These are phyloP conservation scores for Pampusana beccarii DNA, from an alignment of 2,113 vertebrate species.

Conservation along the genomic window DNA sequence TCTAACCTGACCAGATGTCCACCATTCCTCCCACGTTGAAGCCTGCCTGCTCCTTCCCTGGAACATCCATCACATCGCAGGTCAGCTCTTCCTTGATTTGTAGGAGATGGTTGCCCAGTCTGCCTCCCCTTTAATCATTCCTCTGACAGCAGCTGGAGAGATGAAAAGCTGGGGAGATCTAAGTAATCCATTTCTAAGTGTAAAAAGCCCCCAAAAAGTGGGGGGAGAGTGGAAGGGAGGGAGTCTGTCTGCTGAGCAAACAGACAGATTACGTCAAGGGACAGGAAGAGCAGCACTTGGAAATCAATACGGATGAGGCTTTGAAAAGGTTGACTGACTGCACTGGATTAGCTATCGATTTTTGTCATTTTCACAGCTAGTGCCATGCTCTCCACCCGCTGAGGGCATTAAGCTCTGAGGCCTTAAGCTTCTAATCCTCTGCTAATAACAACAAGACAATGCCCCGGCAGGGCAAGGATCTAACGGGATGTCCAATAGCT, in stretches of 20 bases:
- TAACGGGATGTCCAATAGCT: slow-evolving; percentile 9
- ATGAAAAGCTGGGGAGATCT: slow-evolving; percentile 50
- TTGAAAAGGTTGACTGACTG: slow-evolving; percentile 80
- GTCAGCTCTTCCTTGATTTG: slow-evolving; percentile 33
- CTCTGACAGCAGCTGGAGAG: slow-evolving; percentile 3
- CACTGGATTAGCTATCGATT: slow-evolving; percentile 82
- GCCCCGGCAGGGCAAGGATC: neutral
- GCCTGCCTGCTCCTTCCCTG: neutral
- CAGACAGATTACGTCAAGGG: slow-evolving; percentile 72
- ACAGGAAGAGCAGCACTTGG: slow-evolving; percentile 68
- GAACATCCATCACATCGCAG: slow-evolving; percentile 29
- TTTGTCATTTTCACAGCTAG: slow-evolving; percentile 75
- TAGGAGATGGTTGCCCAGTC: neutral
- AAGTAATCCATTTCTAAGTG: slow-evolving; percentile 59
- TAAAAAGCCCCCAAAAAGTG: neutral
- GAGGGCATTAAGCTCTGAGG: slow-evolving; percentile 65
- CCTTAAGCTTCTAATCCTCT: slow-evolving; percentile 69
- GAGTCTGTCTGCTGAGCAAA: slow-evolving; percentile 63
- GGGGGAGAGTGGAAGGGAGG: neutral
- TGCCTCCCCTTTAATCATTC: slow-evolving; percentile 42
- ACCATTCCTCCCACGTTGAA: neutral
- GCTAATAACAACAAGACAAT: slow-evolving; percentile 67
- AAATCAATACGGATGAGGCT: slow-evolving; percentile 79
- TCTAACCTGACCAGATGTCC: slow-evolving; percentile 11
- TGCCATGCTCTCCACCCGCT: slow-evolving; percentile 60